Base-by-base conservation (phyloP, 1,140 invertebrate genomes). In the Orius laevigatus region DNA sequence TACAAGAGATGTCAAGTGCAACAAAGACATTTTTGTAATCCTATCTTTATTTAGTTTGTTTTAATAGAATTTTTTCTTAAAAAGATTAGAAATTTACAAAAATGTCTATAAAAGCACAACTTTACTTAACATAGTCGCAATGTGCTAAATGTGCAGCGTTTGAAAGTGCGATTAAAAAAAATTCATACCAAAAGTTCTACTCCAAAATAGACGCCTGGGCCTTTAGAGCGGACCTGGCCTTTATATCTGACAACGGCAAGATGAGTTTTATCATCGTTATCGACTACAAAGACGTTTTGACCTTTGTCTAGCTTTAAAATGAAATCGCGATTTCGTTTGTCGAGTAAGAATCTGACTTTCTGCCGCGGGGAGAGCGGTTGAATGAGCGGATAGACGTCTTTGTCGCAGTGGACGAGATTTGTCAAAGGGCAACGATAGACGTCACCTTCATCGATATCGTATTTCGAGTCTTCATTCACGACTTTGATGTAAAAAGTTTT, bases 121-220 rank as follows among this genome's bases (percentile, higher is more conserved):
- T n/a, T n/a, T n/a, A n/a, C n/a, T n/a, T n/a, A n/a, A n/a, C n/a
- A 25, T 25, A 8, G 8, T 4, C 25, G 25, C 25, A 25, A 49
- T 25, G 25, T 25, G 25, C 25, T 4, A 25, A 25, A 25, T 25
- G 25, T 25, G 25, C 25, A 25, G 25, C 25, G 8, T 4, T 4
- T 25, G 8, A 25, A 25, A 25, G 25, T 25, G 25, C 25, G 25
- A 36, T 46, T 36, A 51, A 47, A n/a, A 19, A 42, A 35, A 12
- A 19, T 18, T 25, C 53, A 46, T 57, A 58, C 55, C 59, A 58
- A 55, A 33, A 59, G 20, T 39, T 58, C 59, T 38, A 60, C 52
- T 55, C 58, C 58, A 55, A 54, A 60, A 49, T 55, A 58, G 33
- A 45, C 39, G 49, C 58, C 59, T 47, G 46, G 53, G 11, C 59